Evolutionary conservation across 2,888 invertebrate genomes (phyloP), one percentile per base, ranked within the genome.

Genomic region (Hirtodrosophila confusa): DNA sequence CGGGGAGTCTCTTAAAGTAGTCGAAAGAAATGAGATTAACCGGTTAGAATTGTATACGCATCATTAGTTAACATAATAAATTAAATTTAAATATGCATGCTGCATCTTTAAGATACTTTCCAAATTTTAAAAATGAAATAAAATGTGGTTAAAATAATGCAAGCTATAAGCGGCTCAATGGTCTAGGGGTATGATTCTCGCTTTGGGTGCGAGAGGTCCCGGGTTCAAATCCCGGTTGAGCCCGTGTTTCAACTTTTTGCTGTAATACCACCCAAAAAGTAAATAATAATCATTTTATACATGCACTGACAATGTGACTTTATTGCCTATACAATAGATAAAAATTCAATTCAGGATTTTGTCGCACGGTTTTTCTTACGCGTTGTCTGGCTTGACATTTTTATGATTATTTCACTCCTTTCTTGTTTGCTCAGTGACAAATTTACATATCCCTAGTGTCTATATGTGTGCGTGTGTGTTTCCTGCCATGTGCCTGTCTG

Each of bases 181-280:
- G 93, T 93, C 93, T 93, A 93, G 93, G 93, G 93, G 93, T 93
- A 93, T 93, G 93, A 93, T 93, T 93, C 93, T 93, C 93, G 93
- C 93, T 93, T 93, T 93, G 93, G 93, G 93, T 93, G 93, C 93
- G 93, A 93, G 93, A 93, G 93, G 93, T 93, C 93, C 93, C 93
- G 93, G 93, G 93, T 93, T 93, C 93, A 93, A 93, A 93, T 93
- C 93, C 93, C 93, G 93, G 93, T 93, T 93, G 93, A 93, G 93
- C 93, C 93, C 93, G 36, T 75, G 80, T 35, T 73, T 0, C 3
- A 55, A 8, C 23, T 43, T 55, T 60, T 57, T 58, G n/a, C 17
- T 6, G 4, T 11, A 27, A 27, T n/a, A 1, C 29, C n/a, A 2
- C 2, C n/a, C 1, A 33, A 50, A 54, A 53, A 66, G 65, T 76